Evolutionary conservation across 2,797 vertebrate genomes (phyloP), one percentile per base, ranked within the genome.

Genomic region (Sebastes hubbsi): DNA sequence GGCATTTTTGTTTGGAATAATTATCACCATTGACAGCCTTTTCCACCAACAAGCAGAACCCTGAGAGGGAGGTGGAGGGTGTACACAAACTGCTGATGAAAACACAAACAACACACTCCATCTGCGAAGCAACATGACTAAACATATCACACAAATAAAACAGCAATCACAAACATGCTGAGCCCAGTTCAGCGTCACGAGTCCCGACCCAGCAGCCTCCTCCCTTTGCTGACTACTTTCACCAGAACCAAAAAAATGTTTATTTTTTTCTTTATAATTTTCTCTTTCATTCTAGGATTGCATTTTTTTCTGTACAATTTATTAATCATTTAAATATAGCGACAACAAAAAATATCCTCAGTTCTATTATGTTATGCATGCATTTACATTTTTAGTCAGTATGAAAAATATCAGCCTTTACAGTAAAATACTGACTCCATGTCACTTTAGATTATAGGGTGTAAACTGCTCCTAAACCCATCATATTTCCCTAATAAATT

Each of bases 1-100:
- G 91, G 89, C 89, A 91, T 94, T 93, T 91, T 65, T 92, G 89
- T 93, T 93, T 91, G 89, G 86, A 85, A 88, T 92, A 92, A 95
- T 92, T 92, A 91, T 82, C 81, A 74, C 67, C 82, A 86, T 83
- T 88, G 81, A 88, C 88, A 84, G 83, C 64, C 78, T 88, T 91
- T 89, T 80, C 68, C 71, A 91, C 89, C 91, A 94, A 93, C 91
- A 93, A 88, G 87, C 80, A 49, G 75, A 80, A 70, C 86, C 87
- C 80, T 65, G 82, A 81, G 85, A 75, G 88, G 38, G 77, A 72
- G 9, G 54, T 5, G 73, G 73, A 80, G 78, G 75, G 58, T 77
- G 72, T 61, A 70, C 71, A 27, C 56, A 90, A 61, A 72, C 76
- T 42, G 63, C 67, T 66, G 56, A 69, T 14, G 70, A 22, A 67